Evolutionary conservation across 1,140 invertebrate species (phyloP).

Genomic region (Brachionus paranguensis): DNA sequence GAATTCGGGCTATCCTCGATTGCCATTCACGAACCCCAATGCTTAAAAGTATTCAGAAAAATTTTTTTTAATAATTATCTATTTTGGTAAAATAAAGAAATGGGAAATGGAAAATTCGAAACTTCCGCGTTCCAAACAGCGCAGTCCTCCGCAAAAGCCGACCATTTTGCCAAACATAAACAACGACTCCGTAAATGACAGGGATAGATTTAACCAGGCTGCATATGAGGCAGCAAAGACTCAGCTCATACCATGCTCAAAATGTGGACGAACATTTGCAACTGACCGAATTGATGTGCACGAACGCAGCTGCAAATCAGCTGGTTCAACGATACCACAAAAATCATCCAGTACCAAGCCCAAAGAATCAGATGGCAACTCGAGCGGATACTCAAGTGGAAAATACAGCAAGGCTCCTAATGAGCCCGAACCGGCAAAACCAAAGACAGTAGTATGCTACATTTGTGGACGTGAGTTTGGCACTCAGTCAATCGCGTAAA

Average conservation of each 20-base stretch:
- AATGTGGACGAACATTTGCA: constrained; percentile 65
- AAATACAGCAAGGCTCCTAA: background rate
- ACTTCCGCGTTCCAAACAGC: constrained; percentile 57
- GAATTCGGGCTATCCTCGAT: constrained; percentile 65
- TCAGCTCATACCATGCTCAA: constrained; percentile 62
- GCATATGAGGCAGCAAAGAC: constrained; percentile 56
- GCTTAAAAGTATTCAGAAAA: constrained; percentile 53
- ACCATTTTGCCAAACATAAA: constrained; percentile 26
- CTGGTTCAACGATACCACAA: constrained; percentile 41
- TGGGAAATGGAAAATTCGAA: constrained; percentile 64
- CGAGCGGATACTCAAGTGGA: background rate
- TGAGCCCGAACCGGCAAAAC: constrained; percentile 42
- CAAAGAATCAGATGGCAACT: background rate
- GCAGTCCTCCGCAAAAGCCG: constrained; percentile 60
- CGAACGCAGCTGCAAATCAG: constrained; percentile 61
- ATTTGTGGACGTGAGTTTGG: constrained; percentile 57
- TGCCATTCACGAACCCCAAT: constrained; percentile 67
- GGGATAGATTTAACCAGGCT: constrained; percentile 40
- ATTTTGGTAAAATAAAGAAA: constrained; percentile 52
- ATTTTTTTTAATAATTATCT: background rate
- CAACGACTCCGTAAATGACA: background rate
- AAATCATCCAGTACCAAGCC: background rate
- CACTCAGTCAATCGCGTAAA: constrained; percentile 6
- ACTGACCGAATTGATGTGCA: constrained; percentile 66
- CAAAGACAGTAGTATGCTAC: constrained; percentile 64